These are phyloP conservation scores for Morone saxatilis DNA, from an alignment of 2,113 vertebrate species.

Conservation along the genomic window DNA sequence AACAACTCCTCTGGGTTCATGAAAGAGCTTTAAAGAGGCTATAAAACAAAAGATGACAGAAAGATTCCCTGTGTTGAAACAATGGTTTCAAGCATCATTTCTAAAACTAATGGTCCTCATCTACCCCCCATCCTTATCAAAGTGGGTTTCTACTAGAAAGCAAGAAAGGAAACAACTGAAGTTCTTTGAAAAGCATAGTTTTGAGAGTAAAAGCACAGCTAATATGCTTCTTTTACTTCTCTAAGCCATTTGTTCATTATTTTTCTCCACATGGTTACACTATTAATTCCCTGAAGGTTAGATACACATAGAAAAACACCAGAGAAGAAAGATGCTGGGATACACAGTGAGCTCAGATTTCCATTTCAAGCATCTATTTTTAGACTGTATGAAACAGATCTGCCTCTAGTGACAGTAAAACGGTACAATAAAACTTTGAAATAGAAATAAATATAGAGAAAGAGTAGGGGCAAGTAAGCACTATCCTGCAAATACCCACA, in stretches of 20 bases:
- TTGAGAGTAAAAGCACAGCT: background rate
- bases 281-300: conserved; percentile 30
- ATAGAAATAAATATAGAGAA: conserved; percentile 34
- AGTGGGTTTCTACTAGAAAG: background rate
- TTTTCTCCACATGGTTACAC: conserved; percentile 20
- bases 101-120: background rate
- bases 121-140: background rate
- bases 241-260: conserved; percentile 20
- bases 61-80: background rate
- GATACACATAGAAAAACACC: conserved; percentile 15
- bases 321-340: conserved; percentile 27
- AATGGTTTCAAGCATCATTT: background rate
- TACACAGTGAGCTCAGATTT: conserved; percentile 43
- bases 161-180: background rate
- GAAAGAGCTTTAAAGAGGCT: background rate
- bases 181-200: conserved; percentile 14
- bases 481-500: conserved; percentile 21
- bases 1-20: background rate
- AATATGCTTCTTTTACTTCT: conserved; percentile 9
- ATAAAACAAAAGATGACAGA: background rate
- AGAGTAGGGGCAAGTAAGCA: background rate
- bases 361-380: conserved; percentile 50
- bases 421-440: background rate
- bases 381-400: conserved; percentile 53
- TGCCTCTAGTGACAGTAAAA: conserved; percentile 39